Percentiles rank a stretch among this genome's conserved stretches.
Evolutionary conservation across 92 coral and sea anemone genomes (phyloP).

Genomic region (Palythoa grandiflora): DNA sequence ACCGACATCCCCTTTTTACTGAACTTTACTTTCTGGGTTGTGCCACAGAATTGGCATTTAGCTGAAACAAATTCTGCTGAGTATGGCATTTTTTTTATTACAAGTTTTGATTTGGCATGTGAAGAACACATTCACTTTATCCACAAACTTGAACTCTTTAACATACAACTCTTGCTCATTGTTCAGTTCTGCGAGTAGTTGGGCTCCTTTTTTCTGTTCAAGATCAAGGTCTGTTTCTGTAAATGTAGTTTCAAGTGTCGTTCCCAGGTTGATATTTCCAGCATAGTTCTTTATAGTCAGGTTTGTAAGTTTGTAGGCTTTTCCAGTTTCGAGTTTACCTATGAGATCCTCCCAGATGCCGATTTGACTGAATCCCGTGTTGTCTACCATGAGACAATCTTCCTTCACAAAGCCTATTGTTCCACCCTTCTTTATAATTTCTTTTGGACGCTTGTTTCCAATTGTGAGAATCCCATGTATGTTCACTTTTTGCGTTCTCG

Average conservation of each 20-base stretch:
- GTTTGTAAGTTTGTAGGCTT: slow-evolving; percentile 23
- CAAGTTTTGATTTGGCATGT: slow-evolving; percentile 45
- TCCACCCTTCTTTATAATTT: slow-evolving; percentile 9
- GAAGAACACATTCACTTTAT: slow-evolving; percentile 22
- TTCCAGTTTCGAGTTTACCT: slow-evolving; percentile 19
- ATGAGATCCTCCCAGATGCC: slow-evolving; percentile 12
- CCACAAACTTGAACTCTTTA: slow-evolving; percentile 46
- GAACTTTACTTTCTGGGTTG: slow-evolving; percentile 10
- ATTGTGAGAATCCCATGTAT: slow-evolving; percentile 1
- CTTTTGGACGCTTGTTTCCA: slow-evolving; percentile 24
- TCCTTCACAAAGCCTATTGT: neutral
- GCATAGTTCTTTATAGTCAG: slow-evolving; percentile 24
- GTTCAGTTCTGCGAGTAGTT: slow-evolving; percentile 33
- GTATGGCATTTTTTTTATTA: slow-evolving; percentile 23
- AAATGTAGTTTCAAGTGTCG: slow-evolving; percentile 11
- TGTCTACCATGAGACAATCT: slow-evolving; percentile 9
- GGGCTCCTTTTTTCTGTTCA: slow-evolving; percentile 17
- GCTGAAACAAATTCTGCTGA: neutral
- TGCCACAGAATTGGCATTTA: slow-evolving; percentile 26
- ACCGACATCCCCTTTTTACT: slow-evolving; percentile 15
- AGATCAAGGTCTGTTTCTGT: slow-evolving; percentile 1
- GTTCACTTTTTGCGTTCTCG: slow-evolving; percentile 23
- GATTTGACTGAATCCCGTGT: slow-evolving; percentile 5
- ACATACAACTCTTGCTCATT: slow-evolving; percentile 32
- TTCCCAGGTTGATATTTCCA: neutral